phyloP scores from a whole-genome alignment of 2,113 vertebrate species.

The Prionailurus bengalensis region DNA sequence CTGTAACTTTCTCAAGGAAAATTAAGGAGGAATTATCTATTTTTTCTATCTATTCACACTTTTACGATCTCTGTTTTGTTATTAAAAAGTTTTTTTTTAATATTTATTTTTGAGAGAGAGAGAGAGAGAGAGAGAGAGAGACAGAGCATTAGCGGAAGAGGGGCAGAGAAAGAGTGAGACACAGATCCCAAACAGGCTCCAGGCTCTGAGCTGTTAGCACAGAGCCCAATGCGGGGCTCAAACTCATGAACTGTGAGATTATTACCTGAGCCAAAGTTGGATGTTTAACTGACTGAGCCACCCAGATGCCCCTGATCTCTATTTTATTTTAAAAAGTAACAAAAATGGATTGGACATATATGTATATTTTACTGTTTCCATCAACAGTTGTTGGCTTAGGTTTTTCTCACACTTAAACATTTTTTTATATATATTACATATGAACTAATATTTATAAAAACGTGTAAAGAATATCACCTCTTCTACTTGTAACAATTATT shows the following conservation, averaged over 20 bases:
- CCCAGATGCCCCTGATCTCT: background rate
- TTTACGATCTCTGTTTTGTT: slow-evolving; percentile 56
- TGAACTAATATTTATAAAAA: slow-evolving; percentile 49
- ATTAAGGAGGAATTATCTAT: slow-evolving; percentile 46
- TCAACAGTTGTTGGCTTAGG: background rate
- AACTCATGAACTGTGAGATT: too few relatives aligned
- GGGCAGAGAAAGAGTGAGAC: too few relatives aligned
- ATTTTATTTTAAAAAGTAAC: slow-evolving; percentile 52
- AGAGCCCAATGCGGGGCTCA: too few relatives aligned
- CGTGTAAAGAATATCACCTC: background rate
- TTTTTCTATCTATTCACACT: background rate
- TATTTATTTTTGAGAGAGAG: too few relatives aligned
- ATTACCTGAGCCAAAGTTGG: too few relatives aligned
- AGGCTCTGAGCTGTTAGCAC: too few relatives aligned
- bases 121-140: too few relatives aligned
- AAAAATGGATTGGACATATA: slow-evolving; percentile 33
- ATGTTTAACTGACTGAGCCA: too few relatives aligned
- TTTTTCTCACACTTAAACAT: slow-evolving; percentile 49
- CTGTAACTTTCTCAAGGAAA: slow-evolving; percentile 49
- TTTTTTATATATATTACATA: slow-evolving; percentile 10
- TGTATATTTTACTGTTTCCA: slow-evolving; percentile 22
- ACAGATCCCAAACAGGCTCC: too few relatives aligned
- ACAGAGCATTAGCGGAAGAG: too few relatives aligned
- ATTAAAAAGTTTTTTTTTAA: background rate
- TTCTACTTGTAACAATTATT: slow-evolving; percentile 26